phyloP scores from a whole-genome alignment of 2,888 invertebrate genomes.

The Torymus tubicola region DNA sequence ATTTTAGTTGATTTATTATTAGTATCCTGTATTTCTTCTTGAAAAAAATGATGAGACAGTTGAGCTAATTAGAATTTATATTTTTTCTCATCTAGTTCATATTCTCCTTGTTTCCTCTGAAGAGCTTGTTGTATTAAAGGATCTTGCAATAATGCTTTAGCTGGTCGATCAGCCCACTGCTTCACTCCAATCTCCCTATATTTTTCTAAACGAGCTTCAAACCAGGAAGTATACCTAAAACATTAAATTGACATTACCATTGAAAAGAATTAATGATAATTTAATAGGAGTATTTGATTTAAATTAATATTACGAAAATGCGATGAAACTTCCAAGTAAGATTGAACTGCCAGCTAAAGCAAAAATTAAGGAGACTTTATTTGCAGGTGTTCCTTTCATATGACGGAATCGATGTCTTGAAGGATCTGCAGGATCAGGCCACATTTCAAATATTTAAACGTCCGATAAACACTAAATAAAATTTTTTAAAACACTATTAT shows the following conservation, averaged over 20 bases:
- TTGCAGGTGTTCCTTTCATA: constrained; percentile 65
- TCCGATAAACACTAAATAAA: not conserved
- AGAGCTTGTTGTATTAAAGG: not conserved
- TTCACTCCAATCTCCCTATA: not conserved
- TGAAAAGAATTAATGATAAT: too few relatives aligned
- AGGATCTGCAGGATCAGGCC: constrained; percentile 61
- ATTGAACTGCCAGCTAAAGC: not conserved
- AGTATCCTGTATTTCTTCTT: constrained; percentile 17
- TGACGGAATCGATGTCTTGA: constrained; percentile 63
- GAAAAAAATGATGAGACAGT: not conserved
- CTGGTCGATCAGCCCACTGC: not conserved
- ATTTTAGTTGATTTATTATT: constrained; percentile 11
- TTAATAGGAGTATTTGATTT: too few relatives aligned
- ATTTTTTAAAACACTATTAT: too few relatives aligned
- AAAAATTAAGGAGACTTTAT: constrained; percentile 27
- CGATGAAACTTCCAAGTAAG: not conserved
- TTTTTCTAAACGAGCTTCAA: not conserved
- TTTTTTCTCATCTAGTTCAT: not conserved
- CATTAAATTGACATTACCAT: not conserved
- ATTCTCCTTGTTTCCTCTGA: not conserved
- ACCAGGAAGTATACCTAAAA: constrained; percentile 25
- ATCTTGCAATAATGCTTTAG: constrained; percentile 14
- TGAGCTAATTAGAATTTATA: not conserved
- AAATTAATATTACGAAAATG: constrained; percentile 27
- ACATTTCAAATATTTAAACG: constrained; percentile 55